Percentiles rank a stretch among this genome's conserved stretches.
These are phyloP conservation scores for Lasioglossum oenotherae DNA, from an alignment of 2,888 invertebrate species.

Conservation along the genomic window DNA sequence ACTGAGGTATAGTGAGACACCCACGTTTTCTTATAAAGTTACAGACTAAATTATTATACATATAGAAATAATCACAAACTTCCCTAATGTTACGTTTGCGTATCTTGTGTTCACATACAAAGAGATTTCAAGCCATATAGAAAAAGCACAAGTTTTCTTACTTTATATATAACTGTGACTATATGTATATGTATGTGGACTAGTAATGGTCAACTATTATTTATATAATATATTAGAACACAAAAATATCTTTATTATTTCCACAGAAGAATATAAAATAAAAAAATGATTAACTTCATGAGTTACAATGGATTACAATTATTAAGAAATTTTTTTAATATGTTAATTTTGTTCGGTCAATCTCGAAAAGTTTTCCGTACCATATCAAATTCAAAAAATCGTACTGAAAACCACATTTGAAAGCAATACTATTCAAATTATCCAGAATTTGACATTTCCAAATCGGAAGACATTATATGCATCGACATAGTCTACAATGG, in stretches of 20 bases:
- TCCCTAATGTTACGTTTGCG: neutral
- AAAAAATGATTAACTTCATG: neutral
- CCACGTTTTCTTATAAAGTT: neutral
- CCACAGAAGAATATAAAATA: neutral
- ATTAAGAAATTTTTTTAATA: neutral
- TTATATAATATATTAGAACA: neutral
- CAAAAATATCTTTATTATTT: slow-evolving; percentile 13
- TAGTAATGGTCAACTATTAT: neutral
- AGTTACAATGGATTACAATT: neutral
- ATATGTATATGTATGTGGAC: neutral
- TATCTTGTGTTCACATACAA: slow-evolving; percentile 4
- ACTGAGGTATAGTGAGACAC: slow-evolving; percentile 10
- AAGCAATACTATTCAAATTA: neutral
- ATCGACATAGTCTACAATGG: neutral
- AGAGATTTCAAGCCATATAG: slow-evolving; percentile 12
- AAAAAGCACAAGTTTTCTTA: slow-evolving; percentile 9
- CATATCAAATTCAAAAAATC: neutral
- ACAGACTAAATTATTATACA: slow-evolving; percentile 16
- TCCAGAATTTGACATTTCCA: neutral
- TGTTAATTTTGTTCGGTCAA: neutral
- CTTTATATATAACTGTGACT: neutral
- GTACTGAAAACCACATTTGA: neutral
- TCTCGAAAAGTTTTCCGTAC: neutral
- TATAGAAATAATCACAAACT: neutral
- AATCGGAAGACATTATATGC: slow-evolving; percentile 17